Conservation (phyloP, 1,140 invertebrate species). For the Achatina immaculata region DNA sequence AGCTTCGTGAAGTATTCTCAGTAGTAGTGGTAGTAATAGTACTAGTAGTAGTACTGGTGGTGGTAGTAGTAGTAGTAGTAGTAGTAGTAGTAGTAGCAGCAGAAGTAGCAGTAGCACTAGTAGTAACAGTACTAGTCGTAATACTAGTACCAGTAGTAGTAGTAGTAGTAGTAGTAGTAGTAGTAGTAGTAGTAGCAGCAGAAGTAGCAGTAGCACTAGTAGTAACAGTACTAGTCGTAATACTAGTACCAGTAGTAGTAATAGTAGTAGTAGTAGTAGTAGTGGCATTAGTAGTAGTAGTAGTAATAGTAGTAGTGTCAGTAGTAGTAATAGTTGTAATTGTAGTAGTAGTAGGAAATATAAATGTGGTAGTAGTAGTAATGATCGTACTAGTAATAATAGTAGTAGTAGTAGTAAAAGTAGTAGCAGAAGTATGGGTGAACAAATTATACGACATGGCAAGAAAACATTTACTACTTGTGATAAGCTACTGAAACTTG, state of each 20-base stretch:
- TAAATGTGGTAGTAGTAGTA: too few relatives aligned
- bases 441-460: too few relatives aligned
- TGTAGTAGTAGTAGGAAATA: too few relatives aligned
- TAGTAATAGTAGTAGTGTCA: conserved; percentile 1
- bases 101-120: neutral
- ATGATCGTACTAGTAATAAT: too few relatives aligned
- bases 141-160: neutral
- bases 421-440: too few relatives aligned
- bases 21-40: neutral
- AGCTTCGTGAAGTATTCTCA: neutral
- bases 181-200: too few relatives aligned
- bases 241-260: conserved; percentile 80
- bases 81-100: neutral
- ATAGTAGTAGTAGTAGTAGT: neutral
- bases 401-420: too few relatives aligned
- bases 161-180: neutral
- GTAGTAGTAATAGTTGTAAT: too few relatives aligned
- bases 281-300: neutral
- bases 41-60: neutral
- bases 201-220: too few relatives aligned
- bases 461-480: too few relatives aligned
- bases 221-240: neutral
- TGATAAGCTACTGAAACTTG: too few relatives aligned
- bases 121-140: neutral
- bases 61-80: neutral